Evolutionary conservation across 2,888 invertebrate genomes (phyloP).

Genomic region (Brassicogethes aeneus): DNA sequence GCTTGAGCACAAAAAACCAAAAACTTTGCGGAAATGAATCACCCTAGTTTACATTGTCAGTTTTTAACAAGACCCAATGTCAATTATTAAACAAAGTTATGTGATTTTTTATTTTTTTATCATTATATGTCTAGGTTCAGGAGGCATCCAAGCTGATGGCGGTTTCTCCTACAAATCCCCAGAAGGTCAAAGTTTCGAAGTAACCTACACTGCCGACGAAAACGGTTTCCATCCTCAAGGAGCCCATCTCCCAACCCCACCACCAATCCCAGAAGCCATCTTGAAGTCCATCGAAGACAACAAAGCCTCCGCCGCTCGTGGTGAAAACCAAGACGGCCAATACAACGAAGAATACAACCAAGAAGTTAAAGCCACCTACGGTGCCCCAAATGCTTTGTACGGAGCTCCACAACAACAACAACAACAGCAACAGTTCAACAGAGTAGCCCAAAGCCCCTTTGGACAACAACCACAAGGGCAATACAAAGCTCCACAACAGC

Average conservation of each 20-base stretch:
- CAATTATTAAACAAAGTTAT: no score
- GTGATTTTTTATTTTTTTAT: no score
- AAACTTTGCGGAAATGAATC: no score
- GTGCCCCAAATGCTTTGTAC: neutral
- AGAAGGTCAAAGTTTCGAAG: conserved; percentile 33
- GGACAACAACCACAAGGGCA: neutral
- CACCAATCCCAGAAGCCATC: conserved; percentile 59
- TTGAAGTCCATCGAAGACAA: conserved; percentile 15
- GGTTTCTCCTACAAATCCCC: conserved; percentile 28
- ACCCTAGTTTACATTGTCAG: no score
- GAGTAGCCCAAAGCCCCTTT: neutral
- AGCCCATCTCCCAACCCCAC: conserved; percentile 52
- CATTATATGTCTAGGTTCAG: no score
- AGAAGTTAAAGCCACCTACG: neutral
- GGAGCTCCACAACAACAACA: neutral
- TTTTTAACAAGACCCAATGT: no score
- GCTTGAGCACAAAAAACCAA: no score
- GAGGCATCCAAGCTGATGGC: conserved; percentile 16
- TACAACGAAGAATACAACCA: neutral
- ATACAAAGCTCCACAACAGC: neutral
- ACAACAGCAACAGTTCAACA: neutral
- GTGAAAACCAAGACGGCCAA: neutral
- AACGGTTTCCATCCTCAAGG: conserved; percentile 59
- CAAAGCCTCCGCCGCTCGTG: conserved; percentile 1
- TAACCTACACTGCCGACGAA: conserved; percentile 60